Base-by-base conservation (phyloP, 2,888 invertebrate genomes). In the Hemithea aestivaria region DNA sequence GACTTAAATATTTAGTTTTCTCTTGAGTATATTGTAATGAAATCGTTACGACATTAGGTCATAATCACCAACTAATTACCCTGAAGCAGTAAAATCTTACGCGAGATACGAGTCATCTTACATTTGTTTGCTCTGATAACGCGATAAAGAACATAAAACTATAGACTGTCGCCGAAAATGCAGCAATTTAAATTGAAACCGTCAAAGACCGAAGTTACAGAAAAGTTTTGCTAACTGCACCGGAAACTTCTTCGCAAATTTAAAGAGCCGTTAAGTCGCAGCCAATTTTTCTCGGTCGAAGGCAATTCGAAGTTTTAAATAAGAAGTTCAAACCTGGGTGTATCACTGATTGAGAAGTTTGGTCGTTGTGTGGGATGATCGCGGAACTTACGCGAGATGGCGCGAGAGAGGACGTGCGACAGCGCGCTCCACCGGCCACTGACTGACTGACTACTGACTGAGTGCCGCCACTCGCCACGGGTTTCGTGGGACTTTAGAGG, bases 321-420 rank as follows among this genome's bases (percentile, higher is more conserved):
- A 62, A 59, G 51, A 62, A 64, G 67, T 69, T n/a, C 56, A 59
- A 66, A 66, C 55, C 67, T 45, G 40, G 45, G 45, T 46, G 47
- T 54, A 52, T 51, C 31, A 40, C 35, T 53, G 47, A 47, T 49
- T 40, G 37, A 44, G 36, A 24, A 22, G 34, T 47, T 44, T 49
- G 49, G 49, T 56, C 53, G 50, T 46, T 58, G 58, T 55, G 52
- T 54, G 49, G 43, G 40, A 65, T 62, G 64, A 62, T 67, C 79
- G 73, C 78, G 73, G 62, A 77, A 82, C 82, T 84, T 82, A 83
- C 82, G 70, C 67, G 51, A 43, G 51, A 48, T 29, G 50, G 52
- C 40, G 51, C 53, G 57, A 56, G 48, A 44, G 53, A 45, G 43
- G 50, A 60, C 66, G 70, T 68, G 67, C 80, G 76, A 55, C 58